phyloP scores from a whole-genome alignment of 2,113 vertebrate species.

The cat (Felis catus) region DNA sequence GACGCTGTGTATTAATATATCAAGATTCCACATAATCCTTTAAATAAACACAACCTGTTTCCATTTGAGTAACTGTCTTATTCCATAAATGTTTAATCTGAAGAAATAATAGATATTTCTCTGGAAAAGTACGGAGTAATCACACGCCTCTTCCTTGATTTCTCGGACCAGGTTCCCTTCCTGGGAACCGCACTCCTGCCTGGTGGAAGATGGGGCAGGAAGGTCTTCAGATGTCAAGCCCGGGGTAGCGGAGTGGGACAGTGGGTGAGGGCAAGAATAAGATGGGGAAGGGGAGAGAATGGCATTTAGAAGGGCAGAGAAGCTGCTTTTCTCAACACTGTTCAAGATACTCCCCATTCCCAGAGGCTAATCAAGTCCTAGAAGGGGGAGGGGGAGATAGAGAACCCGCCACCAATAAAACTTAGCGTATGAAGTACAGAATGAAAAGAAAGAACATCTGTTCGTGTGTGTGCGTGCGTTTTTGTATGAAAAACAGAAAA shows the following conservation, averaged over 20 bases:
- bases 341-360: background rate
- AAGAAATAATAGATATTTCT: background rate
- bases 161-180: background rate
- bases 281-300: background rate
- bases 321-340: background rate
- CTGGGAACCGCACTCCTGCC: background rate
- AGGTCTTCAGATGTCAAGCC: background rate
- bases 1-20: background rate
- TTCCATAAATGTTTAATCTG: background rate
- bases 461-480: background rate
- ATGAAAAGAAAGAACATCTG: background rate
- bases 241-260: background rate
- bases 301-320: background rate
- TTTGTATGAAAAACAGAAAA: background rate
- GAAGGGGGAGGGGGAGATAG: background rate
- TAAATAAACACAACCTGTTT: slow-evolving; percentile 6
- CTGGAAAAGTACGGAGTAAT: background rate
- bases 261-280: background rate
- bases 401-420: background rate
- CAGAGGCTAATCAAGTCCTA: background rate
- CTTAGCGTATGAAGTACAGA: background rate
- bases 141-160: background rate
- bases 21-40: background rate
- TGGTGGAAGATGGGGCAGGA: accelerated
- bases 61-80: background rate